Base-by-base conservation (phyloP, 2,113 vertebrate species). In the Psittacara wagleri region DNA sequence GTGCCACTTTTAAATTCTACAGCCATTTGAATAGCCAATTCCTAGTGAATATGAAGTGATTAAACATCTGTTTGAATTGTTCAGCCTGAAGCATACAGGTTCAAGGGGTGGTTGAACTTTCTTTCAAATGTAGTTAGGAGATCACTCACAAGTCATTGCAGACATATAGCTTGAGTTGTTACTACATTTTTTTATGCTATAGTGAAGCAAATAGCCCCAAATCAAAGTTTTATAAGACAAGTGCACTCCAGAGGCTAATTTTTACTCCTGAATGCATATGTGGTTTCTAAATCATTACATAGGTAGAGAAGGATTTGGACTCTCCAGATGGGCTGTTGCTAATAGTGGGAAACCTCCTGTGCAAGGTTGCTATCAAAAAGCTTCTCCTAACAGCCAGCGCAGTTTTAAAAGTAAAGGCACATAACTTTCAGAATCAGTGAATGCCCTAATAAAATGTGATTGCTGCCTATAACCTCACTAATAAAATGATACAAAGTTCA, bases 401-500 rank as follows among this genome's bases (percentile, higher is more conserved):
- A 3, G 44, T 89, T 94, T 59, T 55, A 75, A 91, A 92, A 95
- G 48, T 82, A 77, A 86, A 76, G 64, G 69, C 25, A 39, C 69
- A 14, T 41, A 54, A 59, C 48, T 81, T 78, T 84, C 81, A 70
- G 73, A 88, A 78, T 81, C 73, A 84, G 69, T 83, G 48, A 84
- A 85, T 86, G 59, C 39, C 84, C 90, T 85, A 89, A 91, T 95
- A 86, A 96, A 97, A 86, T 70, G 31, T 57, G 90, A 96, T 68
- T 95, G 63, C 83, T 88, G 75, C 87, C 93, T 96, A 84, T 94
- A 94, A 62, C 19, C 31, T 93, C 59, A 77, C 78, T 85, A 90
- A 97, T 97, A 97, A 97, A 97, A 94, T 74, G 97, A 90, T 96
- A 97, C 94, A 97, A 97, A 97, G 96, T 96, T 96, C 96, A 97